These are phyloP conservation scores for Rhinella marina DNA, from an alignment of 2,797 vertebrate species.

Conservation along the genomic window DNA sequence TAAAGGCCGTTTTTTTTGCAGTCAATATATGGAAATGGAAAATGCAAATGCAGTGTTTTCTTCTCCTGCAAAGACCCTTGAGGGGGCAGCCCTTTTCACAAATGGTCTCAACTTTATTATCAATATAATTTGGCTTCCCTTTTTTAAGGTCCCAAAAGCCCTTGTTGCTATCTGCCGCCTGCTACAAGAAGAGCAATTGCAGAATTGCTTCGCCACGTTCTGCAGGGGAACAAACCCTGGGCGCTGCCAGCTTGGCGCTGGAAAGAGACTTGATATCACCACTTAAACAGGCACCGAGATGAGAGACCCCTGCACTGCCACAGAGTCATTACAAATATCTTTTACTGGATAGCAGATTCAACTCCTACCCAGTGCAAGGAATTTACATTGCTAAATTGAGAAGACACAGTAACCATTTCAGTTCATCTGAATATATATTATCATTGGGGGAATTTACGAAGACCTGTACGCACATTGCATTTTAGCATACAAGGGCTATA, in stretches of 20 bases:
- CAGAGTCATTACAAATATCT: conserved; percentile 11
- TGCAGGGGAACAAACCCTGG: conserved; percentile 64
- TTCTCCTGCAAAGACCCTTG: conserved; percentile 80
- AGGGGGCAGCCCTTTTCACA: conserved; percentile 78
- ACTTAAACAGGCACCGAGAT: conserved; percentile 70
- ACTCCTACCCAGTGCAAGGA: not conserved
- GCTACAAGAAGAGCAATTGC: conserved; percentile 74
- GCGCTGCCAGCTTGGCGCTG: conserved; percentile 70
- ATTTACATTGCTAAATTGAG: not conserved
- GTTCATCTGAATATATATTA: not conserved
- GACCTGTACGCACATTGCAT: not conserved
- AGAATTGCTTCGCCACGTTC: conserved; percentile 67
- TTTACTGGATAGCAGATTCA: not conserved
- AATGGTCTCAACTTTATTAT: conserved; percentile 84
- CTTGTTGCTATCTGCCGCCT: conserved; percentile 80
- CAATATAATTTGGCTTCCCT: conserved; percentile 84
- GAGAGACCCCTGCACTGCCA: conserved; percentile 65
- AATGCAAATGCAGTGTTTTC: conserved; percentile 86
- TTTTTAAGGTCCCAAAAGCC: conserved; percentile 75
- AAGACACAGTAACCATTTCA: not conserved
- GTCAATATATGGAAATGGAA: conserved; percentile 87
- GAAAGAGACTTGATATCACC: conserved; percentile 64
- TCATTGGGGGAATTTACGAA: not conserved
- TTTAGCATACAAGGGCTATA: not conserved
- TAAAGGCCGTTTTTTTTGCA: conserved; percentile 80